Evolutionary conservation across 92 coral and sea anemone genomes (phyloP).

Genomic region (Desmophyllum pertusum): DNA sequence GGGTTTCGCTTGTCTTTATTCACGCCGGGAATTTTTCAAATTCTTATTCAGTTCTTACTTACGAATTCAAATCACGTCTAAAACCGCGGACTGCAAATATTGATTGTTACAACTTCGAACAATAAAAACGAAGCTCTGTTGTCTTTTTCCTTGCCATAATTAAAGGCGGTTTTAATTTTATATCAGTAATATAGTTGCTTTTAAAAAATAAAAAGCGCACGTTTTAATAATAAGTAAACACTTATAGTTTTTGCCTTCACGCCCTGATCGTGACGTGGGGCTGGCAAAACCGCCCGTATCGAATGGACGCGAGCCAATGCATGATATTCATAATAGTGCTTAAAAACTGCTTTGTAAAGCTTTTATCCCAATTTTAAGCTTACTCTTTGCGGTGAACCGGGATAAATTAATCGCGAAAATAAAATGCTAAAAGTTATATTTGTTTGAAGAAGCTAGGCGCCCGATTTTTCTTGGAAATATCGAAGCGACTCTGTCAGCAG

Average conservation of each 20-base stretch:
- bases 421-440: neutral
- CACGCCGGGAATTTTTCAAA: neutral
- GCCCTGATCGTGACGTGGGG: neutral
- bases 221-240: too few relatives aligned
- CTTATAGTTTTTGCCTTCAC: neutral
- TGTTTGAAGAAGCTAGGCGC: neutral
- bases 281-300: neutral
- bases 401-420: neutral
- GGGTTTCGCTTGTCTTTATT: neutral
- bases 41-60: neutral
- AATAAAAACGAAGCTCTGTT: neutral
- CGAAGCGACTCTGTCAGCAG: too few relatives aligned
- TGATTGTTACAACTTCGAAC: neutral
- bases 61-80: neutral
- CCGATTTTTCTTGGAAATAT: too few relatives aligned
- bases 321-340: neutral
- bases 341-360: neutral
- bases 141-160: neutral
- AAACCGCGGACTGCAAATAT: neutral
- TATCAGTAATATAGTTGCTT: neutral
- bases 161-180: neutral
- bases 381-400: neutral
- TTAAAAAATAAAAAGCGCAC: neutral
- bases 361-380: neutral
- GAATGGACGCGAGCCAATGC: neutral